phyloP scores from a whole-genome alignment of 2,797 vertebrate genomes.

The Thunnus albacares region DNA sequence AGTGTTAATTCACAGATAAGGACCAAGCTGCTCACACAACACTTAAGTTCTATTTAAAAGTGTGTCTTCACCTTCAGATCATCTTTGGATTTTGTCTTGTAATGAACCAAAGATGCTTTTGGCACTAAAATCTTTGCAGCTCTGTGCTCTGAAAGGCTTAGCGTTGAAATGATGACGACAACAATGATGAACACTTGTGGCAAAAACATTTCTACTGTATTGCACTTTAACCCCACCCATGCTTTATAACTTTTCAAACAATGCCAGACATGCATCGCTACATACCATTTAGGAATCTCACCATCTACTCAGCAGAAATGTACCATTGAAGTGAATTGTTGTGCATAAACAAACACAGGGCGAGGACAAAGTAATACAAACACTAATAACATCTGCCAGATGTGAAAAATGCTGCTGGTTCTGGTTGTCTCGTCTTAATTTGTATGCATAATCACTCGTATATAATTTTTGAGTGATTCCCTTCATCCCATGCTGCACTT shows the following conservation, averaged over 20 bases:
- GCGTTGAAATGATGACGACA: slow-evolving; percentile 35
- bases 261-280: slow-evolving; percentile 23
- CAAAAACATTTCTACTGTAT: slow-evolving; percentile 53
- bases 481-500: slow-evolving; percentile 5
- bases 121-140: slow-evolving; percentile 28
- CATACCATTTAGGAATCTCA: slow-evolving; percentile 26
- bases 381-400: not conserved
- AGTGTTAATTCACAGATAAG: not conserved
- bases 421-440: not conserved
- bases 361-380: slow-evolving; percentile 38
- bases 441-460: not conserved
- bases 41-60: not conserved
- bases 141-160: slow-evolving; percentile 32
- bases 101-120: slow-evolving; percentile 10
- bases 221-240: slow-evolving; percentile 53
- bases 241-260: slow-evolving; percentile 23
- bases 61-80: slow-evolving; percentile 7
- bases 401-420: slow-evolving; percentile 5
- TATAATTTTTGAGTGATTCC: slow-evolving; percentile 9
- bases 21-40: slow-evolving; percentile 15
- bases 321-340: slow-evolving; percentile 1
- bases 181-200: slow-evolving; percentile 41
- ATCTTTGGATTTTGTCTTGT: not conserved
- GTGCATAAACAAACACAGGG: slow-evolving; percentile 9
- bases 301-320: slow-evolving; percentile 34